phyloP scores from a whole-genome alignment of 1,140 invertebrate genomes.

The Lucilia cuprina region DNA sequence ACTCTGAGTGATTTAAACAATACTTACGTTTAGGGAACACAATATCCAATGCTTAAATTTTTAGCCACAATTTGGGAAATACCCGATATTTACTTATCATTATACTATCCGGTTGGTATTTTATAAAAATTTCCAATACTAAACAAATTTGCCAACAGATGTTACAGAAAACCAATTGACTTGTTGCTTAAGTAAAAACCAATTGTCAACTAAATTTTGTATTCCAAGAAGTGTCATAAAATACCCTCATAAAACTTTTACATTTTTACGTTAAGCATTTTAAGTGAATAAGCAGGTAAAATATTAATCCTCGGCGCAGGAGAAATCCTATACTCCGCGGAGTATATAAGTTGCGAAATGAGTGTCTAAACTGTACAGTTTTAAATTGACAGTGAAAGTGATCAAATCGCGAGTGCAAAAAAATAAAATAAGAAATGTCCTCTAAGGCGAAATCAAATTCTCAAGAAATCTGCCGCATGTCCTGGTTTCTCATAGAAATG shows the following conservation, averaged over 20 bases:
- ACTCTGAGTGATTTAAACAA: too few relatives aligned
- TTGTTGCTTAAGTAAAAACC: background rate
- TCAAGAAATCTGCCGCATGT: conserved; percentile 42
- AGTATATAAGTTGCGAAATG: background rate
- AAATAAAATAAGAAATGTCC: background rate
- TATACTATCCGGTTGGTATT: background rate
- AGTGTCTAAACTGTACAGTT: background rate
- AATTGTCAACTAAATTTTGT: background rate
- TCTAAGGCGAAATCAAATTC: background rate
- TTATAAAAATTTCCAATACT: background rate
- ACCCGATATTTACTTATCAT: conserved; percentile 1
- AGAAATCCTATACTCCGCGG: background rate
- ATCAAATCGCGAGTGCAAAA: conserved; percentile 1
- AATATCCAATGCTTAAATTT: too few relatives aligned
- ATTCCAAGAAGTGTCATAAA: background rate
- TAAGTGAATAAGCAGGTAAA: background rate
- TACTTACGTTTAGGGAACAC: too few relatives aligned
- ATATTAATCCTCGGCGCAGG: background rate
- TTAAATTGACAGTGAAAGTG: conserved; percentile 9
- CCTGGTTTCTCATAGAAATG: conserved; percentile 57
- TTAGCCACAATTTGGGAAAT: background rate
- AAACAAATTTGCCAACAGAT: background rate
- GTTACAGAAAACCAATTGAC: conserved; percentile 17
- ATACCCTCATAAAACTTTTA: background rate
- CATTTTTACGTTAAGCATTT: too few relatives aligned